Base-by-base conservation (phyloP, 1,140 invertebrate genomes). In the Cydia fagiglandana region DNA sequence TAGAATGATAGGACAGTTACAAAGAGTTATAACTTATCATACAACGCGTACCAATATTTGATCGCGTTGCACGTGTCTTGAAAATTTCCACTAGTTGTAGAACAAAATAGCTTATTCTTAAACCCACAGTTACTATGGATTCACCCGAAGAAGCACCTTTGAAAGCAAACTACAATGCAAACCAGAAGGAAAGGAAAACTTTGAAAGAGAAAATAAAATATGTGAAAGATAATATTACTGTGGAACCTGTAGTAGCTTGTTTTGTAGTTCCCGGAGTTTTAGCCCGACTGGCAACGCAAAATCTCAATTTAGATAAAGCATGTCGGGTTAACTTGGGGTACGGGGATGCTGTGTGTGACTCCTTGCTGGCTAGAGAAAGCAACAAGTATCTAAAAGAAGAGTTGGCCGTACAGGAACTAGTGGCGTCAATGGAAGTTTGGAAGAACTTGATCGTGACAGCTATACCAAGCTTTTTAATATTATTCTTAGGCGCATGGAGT, bases 401-500 rank as follows among this genome's bases (percentile, higher is more conserved):
- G 73, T 78, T 93, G 30, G 91, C 91, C 56, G 87, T 94, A 2
- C 94, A 95, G 83, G 90, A 90, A 75, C 80, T 94, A 0, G 93
- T 94, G 15, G 93, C 94, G 3, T 91, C 88, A 3, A 94, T 94
- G 92, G 87, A 93, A 64, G 91, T 91, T 15, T 94, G 93, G 90
- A 95, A 94, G 79, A 93, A 90, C 68, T 81, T 93, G 0, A 76
- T 94, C 10, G 86, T 94, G 74, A 94, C 93, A 50, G 82, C 93
- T 5, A 81, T 94, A 12, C 94, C 94, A 9, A 88, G 93, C 5
- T 73, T 94, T 15, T 81, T 94, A 24, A 91, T 94, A n/a, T 75
- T 94, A 56, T 93, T 95, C 88, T 76, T 95, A 68, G 94, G 95
- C 78, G 93, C 94, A 24, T 93, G 94, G 94, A 96, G 95, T 79